These are phyloP conservation scores for Scaptomyza caliginosa DNA, from an alignment of 2,888 invertebrate genomes.

Conservation along the genomic window DNA sequence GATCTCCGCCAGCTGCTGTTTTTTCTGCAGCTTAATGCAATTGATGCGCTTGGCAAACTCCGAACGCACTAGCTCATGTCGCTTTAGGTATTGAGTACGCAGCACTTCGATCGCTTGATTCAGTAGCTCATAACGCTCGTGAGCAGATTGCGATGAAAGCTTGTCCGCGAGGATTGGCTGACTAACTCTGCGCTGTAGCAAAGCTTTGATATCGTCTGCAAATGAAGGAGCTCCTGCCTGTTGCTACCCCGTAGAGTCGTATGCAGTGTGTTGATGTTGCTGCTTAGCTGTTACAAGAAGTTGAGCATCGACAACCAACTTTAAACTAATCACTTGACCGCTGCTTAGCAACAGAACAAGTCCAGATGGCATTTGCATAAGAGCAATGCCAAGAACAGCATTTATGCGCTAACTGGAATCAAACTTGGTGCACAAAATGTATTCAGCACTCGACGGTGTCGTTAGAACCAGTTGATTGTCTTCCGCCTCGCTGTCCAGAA, in stretches of 20 bases:
- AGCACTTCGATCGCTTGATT: slow-evolving; percentile 90
- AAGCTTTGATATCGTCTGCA: slow-evolving; percentile 88
- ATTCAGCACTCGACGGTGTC: slow-evolving; percentile 87
- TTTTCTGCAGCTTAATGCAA: slow-evolving; percentile 87
- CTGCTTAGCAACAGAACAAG: slow-evolving; percentile 87
- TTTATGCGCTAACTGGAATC: slow-evolving; percentile 85
- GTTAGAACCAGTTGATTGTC: slow-evolving; percentile 72
- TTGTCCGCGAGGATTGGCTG: slow-evolving; percentile 89
- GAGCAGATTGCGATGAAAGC: slow-evolving; percentile 85
- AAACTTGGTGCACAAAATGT: slow-evolving; percentile 88
- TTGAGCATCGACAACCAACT: slow-evolving; percentile 81
- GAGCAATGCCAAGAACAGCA: slow-evolving; percentile 86
- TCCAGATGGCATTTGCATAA: slow-evolving; percentile 87
- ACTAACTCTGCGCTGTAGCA: slow-evolving; percentile 88
- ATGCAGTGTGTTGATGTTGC: slow-evolving; percentile 16
- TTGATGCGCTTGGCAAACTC: slow-evolving; percentile 88
- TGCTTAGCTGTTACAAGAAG: slow-evolving; percentile 54
- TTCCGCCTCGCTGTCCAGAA: slow-evolving; percentile 86
- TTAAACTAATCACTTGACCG: slow-evolving; percentile 85
- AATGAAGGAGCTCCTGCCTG: slow-evolving; percentile 85
- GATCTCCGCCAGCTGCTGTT: slow-evolving; percentile 88
- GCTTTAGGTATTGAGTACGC: slow-evolving; percentile 90
- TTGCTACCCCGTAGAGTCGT: slow-evolving; percentile 74
- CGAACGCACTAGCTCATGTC: slow-evolving; percentile 89
- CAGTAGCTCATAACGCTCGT: slow-evolving; percentile 88